phyloP scores from a whole-genome alignment of 1,140 invertebrate genomes.

The Zelostemma sp. region DNA sequence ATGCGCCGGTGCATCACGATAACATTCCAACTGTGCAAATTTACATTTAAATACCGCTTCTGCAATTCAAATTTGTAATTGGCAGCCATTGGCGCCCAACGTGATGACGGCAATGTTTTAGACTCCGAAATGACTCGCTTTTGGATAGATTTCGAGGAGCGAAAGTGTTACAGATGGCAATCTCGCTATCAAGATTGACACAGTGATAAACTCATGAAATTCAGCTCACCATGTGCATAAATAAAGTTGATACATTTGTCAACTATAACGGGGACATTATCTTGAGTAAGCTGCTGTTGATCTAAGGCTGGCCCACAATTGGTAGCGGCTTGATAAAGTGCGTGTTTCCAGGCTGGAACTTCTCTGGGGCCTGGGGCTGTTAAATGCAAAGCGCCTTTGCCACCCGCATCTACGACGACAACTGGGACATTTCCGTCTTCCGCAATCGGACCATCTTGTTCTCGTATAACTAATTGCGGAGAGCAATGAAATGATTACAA shows the following conservation, averaged over 20 bases:
- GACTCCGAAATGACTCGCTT: too few relatives aligned
- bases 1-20: conserved; percentile 31
- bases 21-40: conserved; percentile 26
- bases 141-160: too few relatives aligned
- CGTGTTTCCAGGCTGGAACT: conserved; percentile 76
- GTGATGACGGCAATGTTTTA: too few relatives aligned
- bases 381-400: conserved; percentile 59
- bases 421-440: conserved; percentile 47
- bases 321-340: conserved; percentile 79
- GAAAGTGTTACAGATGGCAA: too few relatives aligned
- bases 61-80: too few relatives aligned
- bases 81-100: too few relatives aligned
- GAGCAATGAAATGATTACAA: too few relatives aligned
- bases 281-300: conserved; percentile 88
- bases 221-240: conserved; percentile 81
- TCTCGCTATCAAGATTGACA: too few relatives aligned
- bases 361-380: conserved; percentile 58
- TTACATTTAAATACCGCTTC: too few relatives aligned
- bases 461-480: conserved; percentile 60
- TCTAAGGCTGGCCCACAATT: conserved; percentile 81
- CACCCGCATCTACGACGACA: conserved; percentile 59
- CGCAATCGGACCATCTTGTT: conserved; percentile 60
- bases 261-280: conserved; percentile 88
- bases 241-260: conserved; percentile 93
- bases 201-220: too few relatives aligned